Evolutionary conservation across 1,140 invertebrate genomes (phyloP).

Genomic region (Apis dorsata): DNA sequence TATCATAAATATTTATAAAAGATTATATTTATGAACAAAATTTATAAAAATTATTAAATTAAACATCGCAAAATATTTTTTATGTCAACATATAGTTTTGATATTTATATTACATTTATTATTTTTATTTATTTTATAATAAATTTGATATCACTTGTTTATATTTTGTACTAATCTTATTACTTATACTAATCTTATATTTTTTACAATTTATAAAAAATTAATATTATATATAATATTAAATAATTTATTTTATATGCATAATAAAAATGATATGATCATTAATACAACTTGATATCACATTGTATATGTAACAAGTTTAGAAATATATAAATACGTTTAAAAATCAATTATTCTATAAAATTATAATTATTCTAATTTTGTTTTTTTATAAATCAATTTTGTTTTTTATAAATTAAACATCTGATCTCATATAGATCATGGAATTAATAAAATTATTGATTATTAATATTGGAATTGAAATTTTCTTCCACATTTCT

Average conservation of each 20-base stretch:
- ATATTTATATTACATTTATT: not conserved
- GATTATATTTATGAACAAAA: not conserved
- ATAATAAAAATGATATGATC: slow-evolving; percentile 20
- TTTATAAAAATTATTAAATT: slow-evolving; percentile 35
- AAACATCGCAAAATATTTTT: slow-evolving; percentile 13
- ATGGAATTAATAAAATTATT: slow-evolving; percentile 20
- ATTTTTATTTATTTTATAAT: not conserved
- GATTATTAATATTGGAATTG: slow-evolving; percentile 29
- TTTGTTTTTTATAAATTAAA: slow-evolving; percentile 23
- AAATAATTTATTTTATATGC: slow-evolving; percentile 2
- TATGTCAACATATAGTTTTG: slow-evolving; percentile 7
- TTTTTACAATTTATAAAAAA: slow-evolving; percentile 19
- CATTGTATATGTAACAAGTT: slow-evolving; percentile 33
- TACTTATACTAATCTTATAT: not conserved
- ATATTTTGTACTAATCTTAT: not conserved
- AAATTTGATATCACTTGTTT: slow-evolving; percentile 18
- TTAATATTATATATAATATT: slow-evolving; percentile 56
- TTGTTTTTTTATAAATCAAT: slow-evolving; percentile 18
- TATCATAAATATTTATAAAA: slow-evolving; percentile 4
- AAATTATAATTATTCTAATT: slow-evolving; percentile 2
- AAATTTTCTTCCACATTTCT: not conserved
- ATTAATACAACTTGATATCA: slow-evolving; percentile 44
- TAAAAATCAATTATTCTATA: not conserved
- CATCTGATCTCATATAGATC: slow-evolving; percentile 26
- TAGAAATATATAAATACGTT: not conserved